These are phyloP conservation scores for Pipa parva DNA, from an alignment of 2,113 vertebrate genomes.

Conservation along the genomic window DNA sequence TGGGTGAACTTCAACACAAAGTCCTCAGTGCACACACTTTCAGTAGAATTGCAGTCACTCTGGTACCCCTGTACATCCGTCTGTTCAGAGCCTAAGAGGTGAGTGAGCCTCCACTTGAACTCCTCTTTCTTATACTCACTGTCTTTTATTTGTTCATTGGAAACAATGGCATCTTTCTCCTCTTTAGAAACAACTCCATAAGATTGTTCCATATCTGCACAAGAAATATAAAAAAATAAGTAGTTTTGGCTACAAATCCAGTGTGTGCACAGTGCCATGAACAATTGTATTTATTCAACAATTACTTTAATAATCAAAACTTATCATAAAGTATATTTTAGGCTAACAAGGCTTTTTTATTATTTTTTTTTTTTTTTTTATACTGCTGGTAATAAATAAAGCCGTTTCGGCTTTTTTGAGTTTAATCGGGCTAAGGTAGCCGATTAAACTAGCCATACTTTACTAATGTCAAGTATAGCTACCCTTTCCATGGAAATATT, in stretches of 20 bases:
- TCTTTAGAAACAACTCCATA: background rate
- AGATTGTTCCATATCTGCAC: conserved; percentile 11
- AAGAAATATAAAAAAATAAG: conserved; percentile 32
- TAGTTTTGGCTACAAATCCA: background rate
- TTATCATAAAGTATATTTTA: too few relatives aligned
- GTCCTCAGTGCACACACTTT: conserved; percentile 71
- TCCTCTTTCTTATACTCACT: conserved; percentile 54
- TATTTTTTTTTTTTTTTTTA: too few relatives aligned
- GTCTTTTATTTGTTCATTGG: conserved; percentile 20
- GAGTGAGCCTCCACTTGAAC: conserved; percentile 54
- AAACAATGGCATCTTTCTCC: background rate
- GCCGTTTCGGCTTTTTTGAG: too few relatives aligned
- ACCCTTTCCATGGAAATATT: too few relatives aligned
- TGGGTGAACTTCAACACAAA: conserved; percentile 60
- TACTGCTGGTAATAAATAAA: too few relatives aligned
- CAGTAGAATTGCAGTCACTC: conserved; percentile 52
- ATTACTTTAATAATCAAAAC: too few relatives aligned
- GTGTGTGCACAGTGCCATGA: too few relatives aligned
- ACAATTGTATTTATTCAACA: too few relatives aligned
- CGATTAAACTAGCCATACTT: too few relatives aligned
- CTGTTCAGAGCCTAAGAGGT: conserved; percentile 49
- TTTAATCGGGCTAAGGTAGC: too few relatives aligned
- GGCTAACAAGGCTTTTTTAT: too few relatives aligned
- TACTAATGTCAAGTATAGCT: too few relatives aligned
- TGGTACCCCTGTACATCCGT: background rate